Conservation (phyloP, 2,113 vertebrate species). For the Genyomyrus donnyi region DNA sequence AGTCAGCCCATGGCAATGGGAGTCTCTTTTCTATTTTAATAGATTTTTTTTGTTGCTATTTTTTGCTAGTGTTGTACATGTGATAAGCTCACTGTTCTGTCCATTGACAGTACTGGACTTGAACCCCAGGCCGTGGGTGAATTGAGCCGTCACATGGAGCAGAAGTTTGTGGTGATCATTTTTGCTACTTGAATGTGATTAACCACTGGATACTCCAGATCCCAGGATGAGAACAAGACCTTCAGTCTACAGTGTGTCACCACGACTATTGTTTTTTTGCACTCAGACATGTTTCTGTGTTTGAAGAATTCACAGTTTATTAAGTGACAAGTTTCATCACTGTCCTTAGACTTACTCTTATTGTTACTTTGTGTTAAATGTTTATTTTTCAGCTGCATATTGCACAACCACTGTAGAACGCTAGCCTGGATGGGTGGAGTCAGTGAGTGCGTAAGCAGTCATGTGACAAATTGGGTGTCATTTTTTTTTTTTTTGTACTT, state of each 20-base stretch:
- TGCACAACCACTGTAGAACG: not conserved
- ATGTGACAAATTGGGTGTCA: not conserved
- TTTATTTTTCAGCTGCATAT: not conserved
- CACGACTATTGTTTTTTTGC: not conserved
- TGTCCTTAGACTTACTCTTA: not conserved
- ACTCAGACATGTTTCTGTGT: not conserved
- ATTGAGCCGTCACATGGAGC: not conserved
- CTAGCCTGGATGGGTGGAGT: not conserved
- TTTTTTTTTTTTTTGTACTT: not conserved
- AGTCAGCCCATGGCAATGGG: not conserved
- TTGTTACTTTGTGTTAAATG: not conserved
- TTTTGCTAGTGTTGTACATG: not conserved
- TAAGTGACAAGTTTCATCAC: not conserved
- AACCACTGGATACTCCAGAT: not conserved
- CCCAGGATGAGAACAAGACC: not conserved
- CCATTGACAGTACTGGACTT: not conserved
- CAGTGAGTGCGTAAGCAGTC: not conserved
- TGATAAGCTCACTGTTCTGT: not conserved
- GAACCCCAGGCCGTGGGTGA: not conserved
- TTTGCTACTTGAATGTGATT: not conserved
- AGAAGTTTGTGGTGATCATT: not conserved
- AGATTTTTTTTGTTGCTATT: not conserved
- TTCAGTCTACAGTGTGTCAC: not conserved
- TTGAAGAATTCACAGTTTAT: not conserved
- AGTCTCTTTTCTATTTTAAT: not conserved